A percentile compares a stretch with the other conserved stretches of the same genome.
Conservation (phyloP, 2,888 invertebrate species). For the Ariolimax columbianus region DNA sequence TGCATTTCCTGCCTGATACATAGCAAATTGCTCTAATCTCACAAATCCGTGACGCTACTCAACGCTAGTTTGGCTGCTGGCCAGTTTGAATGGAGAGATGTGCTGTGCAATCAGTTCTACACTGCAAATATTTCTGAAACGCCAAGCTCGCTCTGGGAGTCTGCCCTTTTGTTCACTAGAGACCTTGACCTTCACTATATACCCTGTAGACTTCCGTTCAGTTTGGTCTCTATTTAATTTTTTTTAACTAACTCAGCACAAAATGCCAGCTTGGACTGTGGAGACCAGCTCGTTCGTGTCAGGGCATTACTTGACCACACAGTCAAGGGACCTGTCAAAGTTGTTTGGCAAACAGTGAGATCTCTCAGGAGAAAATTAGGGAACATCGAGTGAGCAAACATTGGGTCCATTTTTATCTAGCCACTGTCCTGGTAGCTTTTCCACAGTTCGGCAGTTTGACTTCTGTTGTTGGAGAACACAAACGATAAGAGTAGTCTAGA, state of each 20-base stretch:
- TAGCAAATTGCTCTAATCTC: no score
- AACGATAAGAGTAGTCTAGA: neutral
- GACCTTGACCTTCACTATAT: no score
- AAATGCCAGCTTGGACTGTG: neutral
- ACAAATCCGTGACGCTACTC: no score
- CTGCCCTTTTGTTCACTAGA: no score
- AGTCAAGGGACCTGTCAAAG: slow-evolving; percentile 15
- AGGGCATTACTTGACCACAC: neutral
- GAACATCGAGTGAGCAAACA: neutral
- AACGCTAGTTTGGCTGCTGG: no score
- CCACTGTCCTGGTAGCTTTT: neutral
- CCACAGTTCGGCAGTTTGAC: neutral
- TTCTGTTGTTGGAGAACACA: neutral
- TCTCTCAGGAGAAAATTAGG: neutral
- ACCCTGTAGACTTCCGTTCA: neutral
- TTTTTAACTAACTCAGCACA: neutral
- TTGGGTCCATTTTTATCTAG: neutral
- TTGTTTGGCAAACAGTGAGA: slow-evolving; percentile 22
- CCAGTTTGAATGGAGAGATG: no score
- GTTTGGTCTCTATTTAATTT: neutral
- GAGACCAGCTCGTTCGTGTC: slow-evolving; percentile 6
- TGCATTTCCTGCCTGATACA: no score
- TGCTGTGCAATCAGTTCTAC: no score
- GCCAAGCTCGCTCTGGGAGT: no score
- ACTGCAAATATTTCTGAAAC: no score